These are phyloP conservation scores for Gallinago media DNA, from an alignment of 2,113 vertebrate genomes.

Conservation along the genomic window DNA sequence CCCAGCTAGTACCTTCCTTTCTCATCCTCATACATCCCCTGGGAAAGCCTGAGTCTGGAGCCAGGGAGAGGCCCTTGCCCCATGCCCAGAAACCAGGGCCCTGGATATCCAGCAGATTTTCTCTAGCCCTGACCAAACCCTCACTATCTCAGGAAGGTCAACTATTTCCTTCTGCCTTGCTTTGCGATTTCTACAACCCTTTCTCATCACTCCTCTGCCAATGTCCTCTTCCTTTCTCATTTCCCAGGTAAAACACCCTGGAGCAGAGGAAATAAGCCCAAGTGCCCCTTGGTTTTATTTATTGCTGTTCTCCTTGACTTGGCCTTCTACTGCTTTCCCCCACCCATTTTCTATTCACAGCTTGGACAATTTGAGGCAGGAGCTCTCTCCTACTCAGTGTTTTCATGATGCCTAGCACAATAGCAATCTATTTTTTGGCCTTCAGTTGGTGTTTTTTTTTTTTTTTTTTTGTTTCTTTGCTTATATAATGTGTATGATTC, in stretches of 20 bases:
- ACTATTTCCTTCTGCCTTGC: not conserved
- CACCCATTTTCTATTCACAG: not conserved
- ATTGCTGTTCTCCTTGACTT: not conserved
- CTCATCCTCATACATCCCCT: not conserved
- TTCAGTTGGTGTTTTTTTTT: not conserved
- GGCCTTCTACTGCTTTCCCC: no score
- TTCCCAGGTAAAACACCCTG: not conserved
- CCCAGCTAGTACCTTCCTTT: not conserved
- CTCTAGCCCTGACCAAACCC: not conserved
- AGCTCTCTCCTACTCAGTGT: accelerated
- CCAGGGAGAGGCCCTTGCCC: not conserved
- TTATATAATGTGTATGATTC: not conserved
- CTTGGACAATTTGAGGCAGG: not conserved
- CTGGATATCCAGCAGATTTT: not conserved
- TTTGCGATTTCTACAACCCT: not conserved
- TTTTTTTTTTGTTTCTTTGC: not conserved
- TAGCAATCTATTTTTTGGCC: not conserved
- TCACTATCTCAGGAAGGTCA: not conserved
- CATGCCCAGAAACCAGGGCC: not conserved
- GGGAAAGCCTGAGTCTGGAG: not conserved
- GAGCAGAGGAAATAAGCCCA: not conserved
- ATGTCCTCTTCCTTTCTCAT: not conserved
- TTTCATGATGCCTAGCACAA: not conserved
- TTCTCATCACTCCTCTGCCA: not conserved
- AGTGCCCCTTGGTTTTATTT: accelerated